Evolutionary conservation across 2,888 invertebrate genomes (phyloP).

Genomic region (Lysandra coridon): DNA sequence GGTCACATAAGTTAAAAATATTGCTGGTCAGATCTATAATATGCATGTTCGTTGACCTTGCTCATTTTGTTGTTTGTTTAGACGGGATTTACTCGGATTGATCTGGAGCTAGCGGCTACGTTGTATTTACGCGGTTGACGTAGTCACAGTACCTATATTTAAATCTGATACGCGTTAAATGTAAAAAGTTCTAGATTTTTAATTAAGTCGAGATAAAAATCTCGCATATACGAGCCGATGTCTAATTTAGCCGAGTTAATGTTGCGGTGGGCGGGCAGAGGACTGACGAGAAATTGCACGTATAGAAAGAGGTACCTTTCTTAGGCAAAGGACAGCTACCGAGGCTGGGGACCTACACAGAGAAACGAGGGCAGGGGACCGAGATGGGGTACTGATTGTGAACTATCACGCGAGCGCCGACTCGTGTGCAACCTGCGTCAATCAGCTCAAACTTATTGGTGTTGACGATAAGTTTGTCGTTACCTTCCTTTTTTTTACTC

Average conservation of each 20-base stretch:
- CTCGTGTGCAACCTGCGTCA: background rate
- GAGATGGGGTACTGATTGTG: background rate
- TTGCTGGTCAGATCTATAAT: too few species aligned
- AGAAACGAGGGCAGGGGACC: background rate
- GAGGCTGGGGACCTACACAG: background rate
- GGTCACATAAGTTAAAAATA: background rate
- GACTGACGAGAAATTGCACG: background rate
- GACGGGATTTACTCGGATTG: background rate
- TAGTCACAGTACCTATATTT: background rate
- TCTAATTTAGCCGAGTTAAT: slow-evolving; percentile 50
- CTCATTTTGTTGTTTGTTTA: background rate
- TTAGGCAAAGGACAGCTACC: background rate
- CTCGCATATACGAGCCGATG: slow-evolving; percentile 11
- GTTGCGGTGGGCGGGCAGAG: slow-evolving; percentile 37
- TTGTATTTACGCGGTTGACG: background rate
- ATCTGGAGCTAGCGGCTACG: background rate
- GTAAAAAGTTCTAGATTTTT: slow-evolving; percentile 22
- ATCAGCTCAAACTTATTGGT: background rate
- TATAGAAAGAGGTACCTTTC: background rate
- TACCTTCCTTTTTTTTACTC: too few species aligned
- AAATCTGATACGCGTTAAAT: slow-evolving; percentile 32
- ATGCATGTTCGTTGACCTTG: background rate
- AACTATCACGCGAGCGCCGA: slow-evolving; percentile 12
- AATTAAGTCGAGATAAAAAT: slow-evolving; percentile 17
- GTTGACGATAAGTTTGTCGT: background rate